These are phyloP conservation scores for Tenthredo scrophulariae DNA, from an alignment of 2,888 invertebrate genomes.

Conservation along the genomic window DNA sequence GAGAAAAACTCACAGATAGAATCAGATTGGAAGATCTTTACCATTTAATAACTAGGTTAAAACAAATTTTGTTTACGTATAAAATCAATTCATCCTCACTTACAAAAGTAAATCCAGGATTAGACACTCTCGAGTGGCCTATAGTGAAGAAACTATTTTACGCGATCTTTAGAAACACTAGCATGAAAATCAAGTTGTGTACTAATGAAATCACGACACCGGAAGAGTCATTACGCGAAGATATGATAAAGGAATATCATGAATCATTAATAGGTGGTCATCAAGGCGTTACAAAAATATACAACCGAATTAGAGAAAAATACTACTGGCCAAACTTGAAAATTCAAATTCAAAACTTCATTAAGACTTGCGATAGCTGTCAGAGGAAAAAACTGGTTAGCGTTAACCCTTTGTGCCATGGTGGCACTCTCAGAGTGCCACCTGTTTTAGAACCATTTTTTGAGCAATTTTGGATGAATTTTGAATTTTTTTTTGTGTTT, in stretches of 20 bases:
- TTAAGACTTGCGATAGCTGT: conserved; percentile 54
- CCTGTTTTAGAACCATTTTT: no score
- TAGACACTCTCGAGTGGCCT: not conserved
- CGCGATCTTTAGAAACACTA: not conserved
- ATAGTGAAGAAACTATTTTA: not conserved
- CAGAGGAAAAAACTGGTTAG: conserved; percentile 48
- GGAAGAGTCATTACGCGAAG: not conserved
- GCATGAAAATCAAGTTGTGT: not conserved
- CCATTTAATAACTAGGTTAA: not conserved
- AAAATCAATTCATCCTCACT: not conserved
- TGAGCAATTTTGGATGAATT: no score
- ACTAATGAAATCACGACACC: not conserved
- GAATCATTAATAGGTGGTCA: conserved; percentile 55
- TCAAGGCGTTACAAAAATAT: conserved; percentile 54
- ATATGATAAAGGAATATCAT: conserved; percentile 43
- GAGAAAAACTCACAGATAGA: not conserved
- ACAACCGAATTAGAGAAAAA: conserved; percentile 4
- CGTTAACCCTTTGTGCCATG: no score
- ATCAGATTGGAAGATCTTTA: not conserved
- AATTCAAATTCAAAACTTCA: conserved; percentile 48
- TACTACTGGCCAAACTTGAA: conserved; percentile 55
- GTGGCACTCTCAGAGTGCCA: no score
- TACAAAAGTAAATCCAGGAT: not conserved
- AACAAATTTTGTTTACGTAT: not conserved
- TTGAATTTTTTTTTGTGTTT: no score